phyloP scores from a whole-genome alignment of 2,888 invertebrate species.

The Drosophila flavopinicola region DNA sequence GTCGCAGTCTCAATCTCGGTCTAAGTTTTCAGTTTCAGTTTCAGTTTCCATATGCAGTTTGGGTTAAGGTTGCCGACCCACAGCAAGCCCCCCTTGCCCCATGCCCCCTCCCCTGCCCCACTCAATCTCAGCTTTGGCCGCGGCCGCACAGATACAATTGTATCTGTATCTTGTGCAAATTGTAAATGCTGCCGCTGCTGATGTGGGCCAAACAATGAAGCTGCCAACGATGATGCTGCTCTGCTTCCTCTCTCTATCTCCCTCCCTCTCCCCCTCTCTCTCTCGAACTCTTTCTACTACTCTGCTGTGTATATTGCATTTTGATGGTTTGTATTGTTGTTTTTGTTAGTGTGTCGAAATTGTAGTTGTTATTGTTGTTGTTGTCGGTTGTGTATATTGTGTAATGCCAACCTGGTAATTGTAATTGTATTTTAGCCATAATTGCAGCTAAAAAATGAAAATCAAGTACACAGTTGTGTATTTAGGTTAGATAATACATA shows the following conservation, averaged over 20 bases:
- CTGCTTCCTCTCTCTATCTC: neutral
- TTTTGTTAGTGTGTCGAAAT: slow-evolving; percentile 35
- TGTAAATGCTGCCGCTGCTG: slow-evolving; percentile 20
- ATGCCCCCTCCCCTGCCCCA: neutral
- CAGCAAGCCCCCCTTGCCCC: too few species aligned
- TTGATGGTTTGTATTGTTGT: slow-evolving; percentile 29
- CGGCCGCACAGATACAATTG: slow-evolving; percentile 22
- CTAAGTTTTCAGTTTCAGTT: slow-evolving; percentile 25
- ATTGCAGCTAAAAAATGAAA: slow-evolving; percentile 17
- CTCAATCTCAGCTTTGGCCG: slow-evolving; percentile 5
- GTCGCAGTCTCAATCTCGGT: slow-evolving; percentile 32
- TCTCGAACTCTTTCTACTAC: neutral
- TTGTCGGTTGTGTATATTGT: slow-evolving; percentile 17
- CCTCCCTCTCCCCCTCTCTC: neutral
- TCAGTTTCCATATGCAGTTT: slow-evolving; percentile 39
- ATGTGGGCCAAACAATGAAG: slow-evolving; percentile 30
- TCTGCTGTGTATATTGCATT: slow-evolving; percentile 8
- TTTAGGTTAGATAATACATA: neutral
- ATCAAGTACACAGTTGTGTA: slow-evolving; percentile 1
- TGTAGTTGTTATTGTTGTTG: slow-evolving; percentile 16
- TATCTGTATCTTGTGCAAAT: slow-evolving; percentile 29
- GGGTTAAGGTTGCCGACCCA: slow-evolving; percentile 58
- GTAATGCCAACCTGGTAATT: slow-evolving; percentile 26
- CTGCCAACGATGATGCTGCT: slow-evolving; percentile 30
- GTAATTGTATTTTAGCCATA: slow-evolving; percentile 23